phyloP scores from a whole-genome alignment of 2,888 invertebrate genomes.

The Chymomyza caudatula region DNA sequence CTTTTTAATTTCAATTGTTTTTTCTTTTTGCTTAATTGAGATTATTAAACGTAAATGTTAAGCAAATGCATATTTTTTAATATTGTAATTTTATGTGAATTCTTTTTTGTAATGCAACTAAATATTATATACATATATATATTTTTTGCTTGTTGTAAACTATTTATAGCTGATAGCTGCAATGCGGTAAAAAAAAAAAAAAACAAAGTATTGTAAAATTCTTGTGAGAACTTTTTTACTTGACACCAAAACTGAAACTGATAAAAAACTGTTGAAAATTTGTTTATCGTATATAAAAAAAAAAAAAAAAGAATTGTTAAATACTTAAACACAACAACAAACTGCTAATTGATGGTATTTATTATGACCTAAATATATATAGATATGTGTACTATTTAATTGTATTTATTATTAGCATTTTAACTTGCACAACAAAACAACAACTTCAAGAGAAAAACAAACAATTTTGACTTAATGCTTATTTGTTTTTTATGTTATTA shows the following conservation, averaged over 20 bases:
- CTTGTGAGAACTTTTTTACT: slow-evolving; percentile 67
- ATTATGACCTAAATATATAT: slow-evolving; percentile 54
- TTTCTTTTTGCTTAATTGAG: slow-evolving; percentile 56
- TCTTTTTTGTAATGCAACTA: slow-evolving; percentile 3
- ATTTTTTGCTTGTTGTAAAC: slow-evolving; percentile 49
- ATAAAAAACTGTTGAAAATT: slow-evolving; percentile 62
- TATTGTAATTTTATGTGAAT: background rate
- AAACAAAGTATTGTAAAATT: slow-evolving; percentile 64
- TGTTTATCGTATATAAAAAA: slow-evolving; percentile 55
- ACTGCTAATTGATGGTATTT: slow-evolving; percentile 69
- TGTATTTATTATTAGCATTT: slow-evolving; percentile 67
- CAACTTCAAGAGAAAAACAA: slow-evolving; percentile 10
- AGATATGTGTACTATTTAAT: slow-evolving; percentile 47
- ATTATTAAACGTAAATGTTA: slow-evolving; percentile 58
- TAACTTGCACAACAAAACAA: slow-evolving; percentile 39
- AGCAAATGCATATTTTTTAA: background rate
- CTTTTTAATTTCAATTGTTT: slow-evolving; percentile 10
- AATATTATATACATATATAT: slow-evolving; percentile 3
- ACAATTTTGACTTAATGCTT: slow-evolving; percentile 50
- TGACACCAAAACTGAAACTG: slow-evolving; percentile 61
- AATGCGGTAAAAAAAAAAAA: slow-evolving; percentile 9
- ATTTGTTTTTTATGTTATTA: slow-evolving; percentile 64
- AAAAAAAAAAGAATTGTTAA: slow-evolving; percentile 20
- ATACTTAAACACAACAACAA: slow-evolving; percentile 17
- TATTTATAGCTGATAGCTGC: slow-evolving; percentile 29